Evolutionary conservation across 2,797 vertebrate species (phyloP).

Genomic region (Siniperca scherzeri): DNA sequence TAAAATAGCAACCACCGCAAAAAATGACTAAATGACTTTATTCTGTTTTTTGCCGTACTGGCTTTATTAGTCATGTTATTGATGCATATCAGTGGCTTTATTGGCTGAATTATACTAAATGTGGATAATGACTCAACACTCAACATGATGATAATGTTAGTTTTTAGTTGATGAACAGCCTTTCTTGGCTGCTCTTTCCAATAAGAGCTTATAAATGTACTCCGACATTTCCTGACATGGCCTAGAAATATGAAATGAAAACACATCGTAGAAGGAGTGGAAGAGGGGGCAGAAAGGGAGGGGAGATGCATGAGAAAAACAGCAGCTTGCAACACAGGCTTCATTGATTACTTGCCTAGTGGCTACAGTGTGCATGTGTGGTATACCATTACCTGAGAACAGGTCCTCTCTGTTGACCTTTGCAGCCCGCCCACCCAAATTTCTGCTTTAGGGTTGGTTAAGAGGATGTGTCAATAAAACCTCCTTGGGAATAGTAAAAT

Average conservation of each 20-base stretch:
- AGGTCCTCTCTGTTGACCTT: constrained; percentile 72
- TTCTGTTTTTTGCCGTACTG: background rate
- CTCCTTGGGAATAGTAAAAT: constrained; percentile 3
- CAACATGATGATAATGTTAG: background rate
- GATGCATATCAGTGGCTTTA: background rate
- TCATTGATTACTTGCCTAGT: constrained; percentile 65
- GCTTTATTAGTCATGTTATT: background rate
- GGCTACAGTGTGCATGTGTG: constrained; percentile 45
- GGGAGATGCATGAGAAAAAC: constrained; percentile 50
- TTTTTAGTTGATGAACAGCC: background rate
- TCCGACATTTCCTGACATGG: constrained; percentile 49
- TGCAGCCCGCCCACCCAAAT: constrained; percentile 31
- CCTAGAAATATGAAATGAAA: constrained; percentile 71
- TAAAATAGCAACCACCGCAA: background rate
- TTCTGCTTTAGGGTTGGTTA: constrained; percentile 38
- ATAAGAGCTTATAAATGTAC: constrained; percentile 30
- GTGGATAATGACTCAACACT: constrained; percentile 21
- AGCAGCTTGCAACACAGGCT: constrained; percentile 72
- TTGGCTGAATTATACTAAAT: background rate
- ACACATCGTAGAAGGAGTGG: constrained; percentile 49
- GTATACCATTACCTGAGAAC: constrained; percentile 67
- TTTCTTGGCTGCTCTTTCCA: constrained; percentile 18
- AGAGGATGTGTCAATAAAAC: constrained; percentile 53
- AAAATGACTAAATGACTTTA: background rate
- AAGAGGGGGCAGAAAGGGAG: constrained; percentile 9